phyloP scores from a whole-genome alignment of 2,113 vertebrate genomes.

The Myiozetetes cayanensis region DNA sequence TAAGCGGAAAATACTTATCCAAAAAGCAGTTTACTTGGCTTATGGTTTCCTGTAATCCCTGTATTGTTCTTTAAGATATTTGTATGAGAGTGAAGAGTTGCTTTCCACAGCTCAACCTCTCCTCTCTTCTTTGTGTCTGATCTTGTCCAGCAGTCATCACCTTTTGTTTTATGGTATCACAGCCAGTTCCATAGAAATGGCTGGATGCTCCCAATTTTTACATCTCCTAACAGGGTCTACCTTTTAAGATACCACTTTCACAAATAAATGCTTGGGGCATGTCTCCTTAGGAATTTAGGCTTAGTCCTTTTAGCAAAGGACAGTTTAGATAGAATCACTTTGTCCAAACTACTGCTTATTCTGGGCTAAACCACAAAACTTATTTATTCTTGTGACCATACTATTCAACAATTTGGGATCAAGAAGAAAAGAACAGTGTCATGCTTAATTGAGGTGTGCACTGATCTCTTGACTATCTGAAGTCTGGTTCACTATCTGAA shows the following conservation, averaged over 20 bases:
- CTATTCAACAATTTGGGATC: background rate
- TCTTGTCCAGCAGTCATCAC: background rate
- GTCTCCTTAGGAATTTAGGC: background rate
- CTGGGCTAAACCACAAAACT: background rate
- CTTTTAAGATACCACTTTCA: background rate
- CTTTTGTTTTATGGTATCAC: background rate
- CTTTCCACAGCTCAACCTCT: background rate
- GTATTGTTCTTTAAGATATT: conserved; percentile 50
- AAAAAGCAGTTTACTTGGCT: conserved; percentile 66
- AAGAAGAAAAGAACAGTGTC: background rate
- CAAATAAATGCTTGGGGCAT: background rate
- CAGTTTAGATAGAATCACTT: background rate
- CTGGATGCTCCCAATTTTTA: background rate
- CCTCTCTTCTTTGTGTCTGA: background rate
- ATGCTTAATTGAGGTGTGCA: background rate
- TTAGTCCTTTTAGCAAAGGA: background rate
- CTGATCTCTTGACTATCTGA: background rate
- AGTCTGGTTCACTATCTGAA: background rate
- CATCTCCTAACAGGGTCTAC: background rate
- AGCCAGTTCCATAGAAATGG: background rate
- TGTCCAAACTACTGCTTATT: background rate
- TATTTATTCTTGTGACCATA: background rate
- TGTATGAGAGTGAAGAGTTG: background rate
- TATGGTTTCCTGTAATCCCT: conserved; percentile 60
- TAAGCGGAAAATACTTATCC: conserved; percentile 63